These are phyloP conservation scores for Notechis scutatus DNA, from an alignment of 2,113 vertebrate species.

Conservation along the genomic window DNA sequence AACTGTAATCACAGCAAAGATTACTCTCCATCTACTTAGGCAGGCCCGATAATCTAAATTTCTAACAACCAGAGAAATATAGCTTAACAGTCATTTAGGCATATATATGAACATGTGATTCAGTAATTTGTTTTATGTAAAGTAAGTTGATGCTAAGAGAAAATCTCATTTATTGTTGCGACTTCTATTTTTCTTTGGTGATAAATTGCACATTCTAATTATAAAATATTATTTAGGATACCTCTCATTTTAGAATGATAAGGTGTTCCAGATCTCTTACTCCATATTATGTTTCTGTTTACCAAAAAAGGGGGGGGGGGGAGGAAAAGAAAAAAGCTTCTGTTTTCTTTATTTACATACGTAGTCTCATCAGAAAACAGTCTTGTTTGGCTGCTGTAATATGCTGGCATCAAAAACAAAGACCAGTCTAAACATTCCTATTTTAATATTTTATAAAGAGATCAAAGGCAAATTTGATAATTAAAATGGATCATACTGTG, in stretches of 20 bases:
- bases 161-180: background rate
- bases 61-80: constrained; percentile 39
- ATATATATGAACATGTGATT: background rate
- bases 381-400: background rate
- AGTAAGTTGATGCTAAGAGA: background rate
- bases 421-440: background rate
- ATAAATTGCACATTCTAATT: background rate
- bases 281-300: background rate
- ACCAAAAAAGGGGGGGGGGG: background rate
- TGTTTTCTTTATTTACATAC: background rate
- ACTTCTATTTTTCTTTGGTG: constrained; percentile 19
- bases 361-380: rapidly evolving
- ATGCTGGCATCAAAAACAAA: background rate
- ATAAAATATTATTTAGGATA: constrained; percentile 2
- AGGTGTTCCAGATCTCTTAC: constrained; percentile 11
- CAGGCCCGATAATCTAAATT: constrained; percentile 37
- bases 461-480: background rate
- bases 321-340: background rate
- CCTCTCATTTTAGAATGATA: constrained; percentile 10
- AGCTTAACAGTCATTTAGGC: constrained; percentile 10
- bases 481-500: background rate
- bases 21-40: constrained; percentile 40
- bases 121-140: constrained; percentile 22
- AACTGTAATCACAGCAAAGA: constrained; percentile 50
- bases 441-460: background rate